Evolutionary conservation across 2,113 vertebrate genomes (phyloP), one percentile per base, ranked within the genome.

Genomic region (Anas platyrhynchos): DNA sequence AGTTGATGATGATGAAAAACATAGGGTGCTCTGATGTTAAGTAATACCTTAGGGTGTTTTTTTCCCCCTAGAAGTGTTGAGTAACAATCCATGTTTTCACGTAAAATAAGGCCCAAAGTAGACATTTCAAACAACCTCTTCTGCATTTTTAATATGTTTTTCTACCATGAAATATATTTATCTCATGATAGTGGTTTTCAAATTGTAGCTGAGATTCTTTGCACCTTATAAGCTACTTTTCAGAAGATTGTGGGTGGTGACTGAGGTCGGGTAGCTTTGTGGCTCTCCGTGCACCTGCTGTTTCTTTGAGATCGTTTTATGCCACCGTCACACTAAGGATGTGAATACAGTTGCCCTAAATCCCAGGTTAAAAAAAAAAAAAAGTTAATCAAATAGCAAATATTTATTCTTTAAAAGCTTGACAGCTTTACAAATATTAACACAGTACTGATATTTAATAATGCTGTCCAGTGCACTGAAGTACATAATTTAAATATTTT

Each of bases 381-480:
- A 26, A 8, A 4, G 2, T 11, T 83, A 10, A 7, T 27, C 38
- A 4, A 54, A 13, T 36, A 59, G 20, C 14, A 44, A 31, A 23
- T 48, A 26, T 32, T 79, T 66, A 41, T 25, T 68, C 8, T 65
- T 14, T 65, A 1, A 1, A 18, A 13, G 17, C 44, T 54, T 3
- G 18, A 21, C 59, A 73, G 4, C 41, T 59, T 81, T 71, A 16
- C 50, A 54, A 4, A 4, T 36, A 2, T 2, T 11, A 6, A 2
- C 14, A 4, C 13, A 23, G 12, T 32, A 11, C 17, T 29, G 16
- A 1, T 78, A 11, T 4, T 43, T 43, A 0, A 1, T 11, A 2
- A 13, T 27, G 2, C 13, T 77, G n/a, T 22, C 29, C 52, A 34
- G 2, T 10, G 17, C 3, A 4, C 27, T 41, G 2, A 16, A 1